Evolutionary conservation across 2,888 invertebrate genomes (phyloP).

Genomic region (Ernsta delagoae): DNA sequence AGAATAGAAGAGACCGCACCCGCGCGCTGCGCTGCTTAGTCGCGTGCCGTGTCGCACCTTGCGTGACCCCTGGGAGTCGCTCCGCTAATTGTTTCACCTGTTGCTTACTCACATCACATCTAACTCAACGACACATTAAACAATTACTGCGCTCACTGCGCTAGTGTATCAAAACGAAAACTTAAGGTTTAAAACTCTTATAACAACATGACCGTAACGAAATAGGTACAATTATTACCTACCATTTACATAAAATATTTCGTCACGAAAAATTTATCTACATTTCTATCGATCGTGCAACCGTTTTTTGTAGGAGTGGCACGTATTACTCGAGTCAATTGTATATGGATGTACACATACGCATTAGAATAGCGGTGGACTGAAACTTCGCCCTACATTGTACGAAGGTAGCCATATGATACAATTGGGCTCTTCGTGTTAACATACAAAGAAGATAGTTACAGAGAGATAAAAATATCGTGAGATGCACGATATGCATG

Average conservation of each 20-base stretch:
- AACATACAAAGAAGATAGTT: slow-evolving; percentile 33
- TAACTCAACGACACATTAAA: slow-evolving; percentile 46
- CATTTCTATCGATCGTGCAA: slow-evolving; percentile 33
- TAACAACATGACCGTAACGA: not conserved
- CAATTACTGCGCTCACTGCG: slow-evolving; percentile 39
- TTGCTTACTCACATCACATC: slow-evolving; percentile 47
- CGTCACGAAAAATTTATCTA: slow-evolving; percentile 29
- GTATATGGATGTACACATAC: slow-evolving; percentile 32
- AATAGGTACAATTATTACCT: slow-evolving; percentile 4
- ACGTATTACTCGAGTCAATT: slow-evolving; percentile 28
- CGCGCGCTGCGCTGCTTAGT: slow-evolving; percentile 32
- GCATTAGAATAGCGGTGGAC: slow-evolving; percentile 36
- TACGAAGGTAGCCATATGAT: not conserved
- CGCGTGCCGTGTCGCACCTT: slow-evolving; percentile 43
- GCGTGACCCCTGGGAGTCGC: slow-evolving; percentile 53
- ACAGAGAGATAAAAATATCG: slow-evolving; percentile 24
- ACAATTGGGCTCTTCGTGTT: slow-evolving; percentile 31
- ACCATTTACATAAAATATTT: slow-evolving; percentile 27
- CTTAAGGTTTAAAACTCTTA: slow-evolving; percentile 1
- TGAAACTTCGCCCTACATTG: slow-evolving; percentile 33
- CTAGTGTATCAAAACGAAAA: slow-evolving; percentile 14
- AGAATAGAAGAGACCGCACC: slow-evolving; percentile 21
- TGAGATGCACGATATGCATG: slow-evolving; percentile 13
- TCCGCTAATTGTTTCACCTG: slow-evolving; percentile 58
- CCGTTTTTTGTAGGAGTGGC: slow-evolving; percentile 34